Percentiles rank a stretch among this genome's conserved stretches.
Conservation (phyloP, 2,797 vertebrate species). For the Bovichtus diacanthus region DNA sequence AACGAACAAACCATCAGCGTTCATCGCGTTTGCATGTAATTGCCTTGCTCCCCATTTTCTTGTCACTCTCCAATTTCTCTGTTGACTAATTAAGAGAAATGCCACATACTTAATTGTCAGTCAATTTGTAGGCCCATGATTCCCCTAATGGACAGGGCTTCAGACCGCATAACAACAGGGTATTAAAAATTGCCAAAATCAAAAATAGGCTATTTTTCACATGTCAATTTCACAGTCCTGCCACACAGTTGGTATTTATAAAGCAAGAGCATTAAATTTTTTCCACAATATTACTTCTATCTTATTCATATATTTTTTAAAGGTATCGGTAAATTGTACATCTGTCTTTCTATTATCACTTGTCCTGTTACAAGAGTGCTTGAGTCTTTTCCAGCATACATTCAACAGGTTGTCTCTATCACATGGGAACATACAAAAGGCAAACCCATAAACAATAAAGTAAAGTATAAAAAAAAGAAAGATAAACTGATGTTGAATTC, state of each 20-base stretch:
- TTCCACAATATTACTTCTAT: background rate
- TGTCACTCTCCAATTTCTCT: conserved; percentile 24
- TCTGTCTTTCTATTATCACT: background rate
- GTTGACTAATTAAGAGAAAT: conserved; percentile 35
- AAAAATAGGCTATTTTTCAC: conserved; percentile 23
- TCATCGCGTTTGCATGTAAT: conserved; percentile 41
- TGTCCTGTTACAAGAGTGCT: background rate
- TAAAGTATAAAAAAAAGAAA: too few relatives aligned
- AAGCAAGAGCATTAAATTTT: background rate
- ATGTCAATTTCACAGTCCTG: conserved; percentile 23
- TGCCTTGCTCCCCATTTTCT: conserved; percentile 21
- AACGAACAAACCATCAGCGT: conserved; percentile 1
- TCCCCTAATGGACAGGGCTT: conserved; percentile 11
- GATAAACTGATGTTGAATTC: background rate
- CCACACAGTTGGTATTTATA: conserved; percentile 1
- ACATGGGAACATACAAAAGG: background rate
- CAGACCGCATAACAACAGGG: conserved; percentile 6
- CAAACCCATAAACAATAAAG: background rate
- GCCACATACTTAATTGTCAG: conserved; percentile 6
- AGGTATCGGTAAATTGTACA: too few relatives aligned
- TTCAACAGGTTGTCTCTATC: background rate
- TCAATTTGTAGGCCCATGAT: conserved; percentile 21
- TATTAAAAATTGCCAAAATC: conserved; percentile 8
- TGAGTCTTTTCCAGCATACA: background rate
- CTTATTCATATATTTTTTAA: too few relatives aligned